Evolutionary conservation across 2,113 vertebrate species (phyloP).

Genomic region (Panthera uncia): DNA sequence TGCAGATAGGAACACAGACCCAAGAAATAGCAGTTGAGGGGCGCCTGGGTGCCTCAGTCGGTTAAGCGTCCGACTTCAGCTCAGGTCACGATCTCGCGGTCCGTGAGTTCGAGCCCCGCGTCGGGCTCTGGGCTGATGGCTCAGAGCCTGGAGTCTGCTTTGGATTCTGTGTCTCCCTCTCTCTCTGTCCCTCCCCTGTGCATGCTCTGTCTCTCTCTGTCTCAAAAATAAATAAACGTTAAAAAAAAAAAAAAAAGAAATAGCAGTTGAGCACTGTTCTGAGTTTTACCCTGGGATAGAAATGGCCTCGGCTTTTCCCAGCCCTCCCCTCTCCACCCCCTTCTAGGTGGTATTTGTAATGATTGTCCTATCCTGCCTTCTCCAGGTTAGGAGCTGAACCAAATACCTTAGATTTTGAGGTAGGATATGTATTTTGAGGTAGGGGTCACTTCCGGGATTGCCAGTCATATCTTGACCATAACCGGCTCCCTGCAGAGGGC

Average conservation of each 20-base stretch:
- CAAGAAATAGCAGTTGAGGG: background rate
- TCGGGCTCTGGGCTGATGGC: too few relatives aligned
- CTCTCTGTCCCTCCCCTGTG: too few relatives aligned
- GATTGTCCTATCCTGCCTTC: background rate
- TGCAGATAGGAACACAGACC: background rate
- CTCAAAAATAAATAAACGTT: too few relatives aligned
- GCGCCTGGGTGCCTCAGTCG: too few relatives aligned
- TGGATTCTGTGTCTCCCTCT: too few relatives aligned
- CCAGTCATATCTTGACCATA: background rate
- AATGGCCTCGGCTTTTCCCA: background rate
- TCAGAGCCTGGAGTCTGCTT: too few relatives aligned
- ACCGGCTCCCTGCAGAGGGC: background rate
- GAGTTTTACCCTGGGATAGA: background rate
- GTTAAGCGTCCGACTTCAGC: too few relatives aligned
- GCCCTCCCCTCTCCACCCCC: background rate
- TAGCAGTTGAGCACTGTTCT: background rate
- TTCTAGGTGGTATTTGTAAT: background rate
- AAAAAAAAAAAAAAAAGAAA: background rate
- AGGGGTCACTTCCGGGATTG: background rate
- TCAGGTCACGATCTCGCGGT: too few relatives aligned
- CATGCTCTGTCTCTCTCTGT: too few relatives aligned
- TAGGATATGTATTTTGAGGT: background rate
- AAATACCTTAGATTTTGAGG: background rate
- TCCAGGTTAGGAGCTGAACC: background rate
- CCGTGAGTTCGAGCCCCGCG: too few relatives aligned